Conservation (phyloP, 2,113 vertebrate species). For the Peromyscus californicus region DNA sequence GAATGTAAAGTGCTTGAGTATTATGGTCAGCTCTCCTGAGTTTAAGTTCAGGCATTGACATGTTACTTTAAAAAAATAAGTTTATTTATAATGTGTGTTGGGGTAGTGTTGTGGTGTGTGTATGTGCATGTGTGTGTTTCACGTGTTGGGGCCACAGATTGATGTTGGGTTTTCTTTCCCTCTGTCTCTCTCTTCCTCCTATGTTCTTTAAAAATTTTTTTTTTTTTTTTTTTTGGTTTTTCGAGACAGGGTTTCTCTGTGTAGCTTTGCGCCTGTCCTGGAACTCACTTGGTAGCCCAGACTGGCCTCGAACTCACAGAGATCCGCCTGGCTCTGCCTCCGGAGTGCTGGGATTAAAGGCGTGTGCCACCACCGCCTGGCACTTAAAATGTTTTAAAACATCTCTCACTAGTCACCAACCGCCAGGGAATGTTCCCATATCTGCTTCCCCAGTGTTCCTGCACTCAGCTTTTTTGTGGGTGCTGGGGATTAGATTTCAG, state of each 20-base stretch:
- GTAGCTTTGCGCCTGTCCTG: too few species aligned
- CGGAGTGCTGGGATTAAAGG: too few species aligned
- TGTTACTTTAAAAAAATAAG: not conserved
- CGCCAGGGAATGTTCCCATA: not conserved
- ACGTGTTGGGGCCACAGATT: not conserved
- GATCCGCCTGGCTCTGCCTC: too few species aligned
- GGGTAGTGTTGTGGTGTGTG: not conserved
- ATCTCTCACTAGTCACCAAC: not conserved
- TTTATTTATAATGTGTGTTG: not conserved
- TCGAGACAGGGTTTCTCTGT: too few species aligned
- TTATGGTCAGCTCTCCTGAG: not conserved
- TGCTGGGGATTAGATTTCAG: not conserved
- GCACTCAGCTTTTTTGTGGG: not conserved
- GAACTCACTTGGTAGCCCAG: too few species aligned
- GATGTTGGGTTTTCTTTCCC: not conserved
- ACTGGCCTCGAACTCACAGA: too few species aligned
- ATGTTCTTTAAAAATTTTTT: not conserved
- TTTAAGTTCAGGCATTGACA: constrained; percentile 43
- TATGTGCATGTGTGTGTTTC: not conserved
- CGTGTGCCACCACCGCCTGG: too few species aligned
- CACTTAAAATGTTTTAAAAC: not conserved
- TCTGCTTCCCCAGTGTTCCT: not conserved
- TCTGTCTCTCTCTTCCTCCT: not conserved
- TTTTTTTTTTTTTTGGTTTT: too few species aligned
- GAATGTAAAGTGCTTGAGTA: constrained; percentile 17